Percentiles rank a stretch among this genome's conserved stretches.
Conservation (phyloP, 2,888 invertebrate genomes). For the Lysandra bellargus region DNA sequence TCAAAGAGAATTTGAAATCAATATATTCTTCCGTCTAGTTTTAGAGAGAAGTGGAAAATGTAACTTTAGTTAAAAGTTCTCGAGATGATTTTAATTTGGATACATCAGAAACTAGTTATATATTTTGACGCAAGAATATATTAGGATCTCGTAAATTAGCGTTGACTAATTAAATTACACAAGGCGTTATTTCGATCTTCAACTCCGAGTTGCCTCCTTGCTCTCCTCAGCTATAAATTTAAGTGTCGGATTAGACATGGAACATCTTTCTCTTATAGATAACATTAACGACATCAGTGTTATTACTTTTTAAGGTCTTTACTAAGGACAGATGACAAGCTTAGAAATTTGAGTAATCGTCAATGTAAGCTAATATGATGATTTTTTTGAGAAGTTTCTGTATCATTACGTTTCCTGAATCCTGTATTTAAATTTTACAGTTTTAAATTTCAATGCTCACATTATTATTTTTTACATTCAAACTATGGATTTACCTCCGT, state of each 20-base stretch:
- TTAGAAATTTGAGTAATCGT: too few relatives aligned
- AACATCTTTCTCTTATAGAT: background rate
- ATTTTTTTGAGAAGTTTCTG: background rate
- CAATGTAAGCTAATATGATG: background rate
- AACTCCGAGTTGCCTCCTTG: constrained; percentile 6
- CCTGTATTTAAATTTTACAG: background rate
- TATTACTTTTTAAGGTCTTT: too few relatives aligned
- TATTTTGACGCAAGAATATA: constrained; percentile 19
- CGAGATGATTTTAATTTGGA: background rate
- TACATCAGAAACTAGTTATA: background rate
- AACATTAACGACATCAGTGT: background rate
- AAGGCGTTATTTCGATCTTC: constrained; percentile 30
- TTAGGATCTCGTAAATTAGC: constrained; percentile 21
- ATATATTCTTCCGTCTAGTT: constrained; percentile 20
- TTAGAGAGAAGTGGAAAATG: background rate
- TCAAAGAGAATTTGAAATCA: constrained; percentile 26
- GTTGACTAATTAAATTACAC: constrained; percentile 31
- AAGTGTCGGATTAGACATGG: background rate
- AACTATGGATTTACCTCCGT: constrained; percentile 46
- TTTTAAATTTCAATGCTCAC: background rate
- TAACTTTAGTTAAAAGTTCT: background rate
- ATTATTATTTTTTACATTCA: constrained; percentile 15
- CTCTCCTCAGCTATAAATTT: constrained; percentile 1
- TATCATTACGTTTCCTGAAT: background rate
- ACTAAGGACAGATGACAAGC: too few relatives aligned